Conservation (phyloP, 1,140 invertebrate species). For the Macrobrachium rosenbergii region DNA sequence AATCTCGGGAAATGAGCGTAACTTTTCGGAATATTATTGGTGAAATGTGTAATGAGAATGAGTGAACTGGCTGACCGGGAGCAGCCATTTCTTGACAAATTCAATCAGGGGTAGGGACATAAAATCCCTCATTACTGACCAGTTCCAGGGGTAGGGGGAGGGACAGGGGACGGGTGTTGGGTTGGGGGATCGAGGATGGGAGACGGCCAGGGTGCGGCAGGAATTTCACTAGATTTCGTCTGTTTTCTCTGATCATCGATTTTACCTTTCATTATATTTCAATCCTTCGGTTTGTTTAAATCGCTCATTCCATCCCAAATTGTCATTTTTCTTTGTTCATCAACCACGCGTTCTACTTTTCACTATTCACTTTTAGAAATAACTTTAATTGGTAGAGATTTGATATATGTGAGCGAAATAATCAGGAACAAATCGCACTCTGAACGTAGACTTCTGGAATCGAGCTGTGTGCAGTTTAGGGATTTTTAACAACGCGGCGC, state of each 20-base stretch:
- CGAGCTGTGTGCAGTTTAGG: no score
- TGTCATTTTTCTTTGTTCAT: no score
- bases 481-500: neutral
- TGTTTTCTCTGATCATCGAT: neutral
- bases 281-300: neutral
- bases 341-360: no score
- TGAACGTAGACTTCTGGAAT: no score
- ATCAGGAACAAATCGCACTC: no score
- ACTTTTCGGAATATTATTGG: conserved; percentile 23
- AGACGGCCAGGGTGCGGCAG: neutral
- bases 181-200: neutral
- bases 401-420: no score
- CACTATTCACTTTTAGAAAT: no score
- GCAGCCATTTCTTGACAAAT: conserved; percentile 49
- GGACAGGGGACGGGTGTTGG: neutral
- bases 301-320: neutral
- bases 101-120: conserved; percentile 50
- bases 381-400: no score
- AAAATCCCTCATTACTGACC: conserved; percentile 58
- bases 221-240: neutral
- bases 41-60: conserved; percentile 49
- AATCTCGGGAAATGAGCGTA: conserved; percentile 3
- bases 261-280: neutral
- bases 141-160: neutral
- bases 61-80: conserved; percentile 34